Evolutionary conservation across 2,113 vertebrate genomes (phyloP), one percentile per base, ranked within the genome.

Genomic region (Ochotona curzoniae): DNA sequence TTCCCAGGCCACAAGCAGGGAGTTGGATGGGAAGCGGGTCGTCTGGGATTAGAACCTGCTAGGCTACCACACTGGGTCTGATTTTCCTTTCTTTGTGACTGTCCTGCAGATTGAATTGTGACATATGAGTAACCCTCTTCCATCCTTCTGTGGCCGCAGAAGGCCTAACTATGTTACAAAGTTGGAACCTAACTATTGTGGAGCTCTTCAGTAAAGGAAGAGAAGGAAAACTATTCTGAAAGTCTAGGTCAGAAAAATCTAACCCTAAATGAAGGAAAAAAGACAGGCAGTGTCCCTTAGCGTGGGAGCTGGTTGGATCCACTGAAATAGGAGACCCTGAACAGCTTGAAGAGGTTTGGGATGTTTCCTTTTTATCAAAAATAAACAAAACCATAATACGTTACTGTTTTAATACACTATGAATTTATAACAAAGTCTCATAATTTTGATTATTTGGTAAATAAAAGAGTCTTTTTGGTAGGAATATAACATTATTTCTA

Each of bases 121-220:
- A 71, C 70, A 63, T 86, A 76, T 91, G 81, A 75, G 67, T 87
- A 75, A 92, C 73, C 23, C 89, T 92, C 66, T 91, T 87, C 89
- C 78, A 86, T 95, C 80, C 83, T 96, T 91, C 15, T 81, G 91
- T 74, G 87, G 94, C 63, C 71, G 60, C 71, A 54, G 54, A 82
- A 15, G 30, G 71, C 44, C 81, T 78, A 80, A 87, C 86, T 69
- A 21, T 79, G 78, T 23, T 60, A 54, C 11, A 73, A 57, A 57
- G 54, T 57, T 57, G 54, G 54, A 57, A 15, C 54, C 13, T 57
- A 57, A 57, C 14, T 93, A 28, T 87, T 90, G 82, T 82, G 76
- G 28, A 57, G 67, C 80, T 81, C 71, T 81, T 88, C n/a, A 86
- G 32, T 78, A 71, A 91, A 83, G 30, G n/a, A 90, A 85, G 12